A percentile compares a stretch with the other conserved stretches of the same genome.
Evolutionary conservation across 2,888 invertebrate genomes (phyloP).

Genomic region (Drosophila acutilabella): DNA sequence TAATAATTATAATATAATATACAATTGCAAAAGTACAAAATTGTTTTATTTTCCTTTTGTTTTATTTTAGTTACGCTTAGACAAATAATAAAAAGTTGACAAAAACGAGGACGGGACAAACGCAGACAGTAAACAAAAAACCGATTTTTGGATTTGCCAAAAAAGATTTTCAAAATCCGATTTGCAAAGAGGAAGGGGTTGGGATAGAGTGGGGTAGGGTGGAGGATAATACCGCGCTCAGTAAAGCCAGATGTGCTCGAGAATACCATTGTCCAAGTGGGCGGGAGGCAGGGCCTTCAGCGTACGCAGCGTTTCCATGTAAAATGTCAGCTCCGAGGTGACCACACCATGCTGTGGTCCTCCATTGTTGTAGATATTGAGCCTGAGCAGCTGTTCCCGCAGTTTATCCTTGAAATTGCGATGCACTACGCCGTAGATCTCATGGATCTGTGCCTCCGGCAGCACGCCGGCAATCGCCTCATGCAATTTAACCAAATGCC

Average conservation of each 20-base stretch:
- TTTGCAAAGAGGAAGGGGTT: conserved; percentile 1
- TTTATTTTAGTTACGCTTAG: conserved; percentile 25
- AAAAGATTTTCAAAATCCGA: conserved; percentile 40
- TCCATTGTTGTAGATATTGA: conserved; percentile 97
- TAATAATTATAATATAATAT: conserved; percentile 11
- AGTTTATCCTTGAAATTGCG: conserved; percentile 94
- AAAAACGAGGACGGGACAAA: conserved; percentile 2
- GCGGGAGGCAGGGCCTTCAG: conserved; percentile 91
- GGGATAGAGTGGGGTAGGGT: no score
- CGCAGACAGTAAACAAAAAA: not conserved
- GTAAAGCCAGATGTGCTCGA: conserved; percentile 92
- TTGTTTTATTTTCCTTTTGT: not conserved
- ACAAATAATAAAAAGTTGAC: conserved; percentile 34
- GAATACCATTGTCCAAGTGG: conserved; percentile 89
- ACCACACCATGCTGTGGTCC: conserved; percentile 98
- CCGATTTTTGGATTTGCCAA: conserved; percentile 1
- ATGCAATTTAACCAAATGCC: conserved; percentile 95
- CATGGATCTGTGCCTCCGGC: conserved; percentile 91
- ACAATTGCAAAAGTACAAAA: conserved; percentile 30
- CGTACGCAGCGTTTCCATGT: conserved; percentile 93
- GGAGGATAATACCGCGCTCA: conserved; percentile 54
- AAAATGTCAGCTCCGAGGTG: conserved; percentile 96
- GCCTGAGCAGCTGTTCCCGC: conserved; percentile 92
- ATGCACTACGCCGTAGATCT: conserved; percentile 92
- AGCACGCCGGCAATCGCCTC: conserved; percentile 95